These are phyloP conservation scores for Solenodon paradoxus DNA, from an alignment of 2,113 vertebrate genomes.

Conservation along the genomic window DNA sequence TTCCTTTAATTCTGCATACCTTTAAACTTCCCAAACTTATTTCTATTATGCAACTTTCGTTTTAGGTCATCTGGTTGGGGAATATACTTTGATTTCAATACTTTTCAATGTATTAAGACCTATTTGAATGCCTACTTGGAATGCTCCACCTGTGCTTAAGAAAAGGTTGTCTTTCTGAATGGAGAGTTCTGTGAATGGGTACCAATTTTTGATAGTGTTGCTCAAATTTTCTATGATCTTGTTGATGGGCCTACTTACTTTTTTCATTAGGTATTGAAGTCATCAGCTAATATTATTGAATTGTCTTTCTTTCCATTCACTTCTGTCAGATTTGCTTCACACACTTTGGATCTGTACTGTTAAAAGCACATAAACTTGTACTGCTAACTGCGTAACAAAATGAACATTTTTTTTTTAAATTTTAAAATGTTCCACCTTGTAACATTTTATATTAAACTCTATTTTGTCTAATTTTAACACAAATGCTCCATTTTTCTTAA, in stretches of 20 bases:
- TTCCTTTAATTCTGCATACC: neutral
- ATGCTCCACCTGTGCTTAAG: neutral
- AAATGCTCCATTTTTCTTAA: neutral
- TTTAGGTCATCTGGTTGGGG: neutral
- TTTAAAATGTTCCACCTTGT: neutral
- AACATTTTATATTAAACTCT: neutral
- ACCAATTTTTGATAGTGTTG: neutral
- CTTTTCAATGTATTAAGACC: neutral
- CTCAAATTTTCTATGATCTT: neutral
- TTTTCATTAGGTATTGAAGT: neutral
- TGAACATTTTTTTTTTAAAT: neutral
- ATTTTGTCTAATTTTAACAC: no score
- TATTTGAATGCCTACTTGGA: neutral
- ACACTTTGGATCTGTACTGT: neutral
- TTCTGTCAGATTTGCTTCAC: neutral
- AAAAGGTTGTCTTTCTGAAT: neutral
- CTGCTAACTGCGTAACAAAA: no score
- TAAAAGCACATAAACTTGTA: neutral
- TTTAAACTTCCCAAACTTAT: neutral
- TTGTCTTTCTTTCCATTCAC: neutral
- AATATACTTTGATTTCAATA: neutral
- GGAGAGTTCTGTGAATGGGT: neutral
- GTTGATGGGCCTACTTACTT: neutral
- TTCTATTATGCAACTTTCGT: neutral
- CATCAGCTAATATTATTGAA: neutral